Evolutionary conservation across 2,113 vertebrate genomes (phyloP).

Genomic region (Microtus oregoni): DNA sequence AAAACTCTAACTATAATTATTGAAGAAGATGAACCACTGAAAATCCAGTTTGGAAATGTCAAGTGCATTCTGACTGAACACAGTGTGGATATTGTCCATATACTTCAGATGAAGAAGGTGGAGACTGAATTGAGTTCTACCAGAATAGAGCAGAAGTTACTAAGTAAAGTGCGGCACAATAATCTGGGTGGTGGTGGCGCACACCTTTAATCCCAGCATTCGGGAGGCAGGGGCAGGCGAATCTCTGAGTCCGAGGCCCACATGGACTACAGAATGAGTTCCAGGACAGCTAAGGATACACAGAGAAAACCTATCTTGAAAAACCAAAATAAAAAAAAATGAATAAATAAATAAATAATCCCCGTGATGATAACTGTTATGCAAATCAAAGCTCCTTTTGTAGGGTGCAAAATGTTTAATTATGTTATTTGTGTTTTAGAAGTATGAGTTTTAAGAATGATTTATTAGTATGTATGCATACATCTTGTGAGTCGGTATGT

Average conservation of each 20-base stretch:
- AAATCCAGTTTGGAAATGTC: not conserved
- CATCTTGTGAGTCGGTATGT: not conserved
- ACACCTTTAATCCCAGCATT: not conserved
- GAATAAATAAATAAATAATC: not conserved
- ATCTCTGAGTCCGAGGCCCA: not conserved
- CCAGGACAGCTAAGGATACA: not conserved
- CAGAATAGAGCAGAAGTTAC: not conserved
- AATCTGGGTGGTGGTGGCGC: not conserved
- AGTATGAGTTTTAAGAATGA: not conserved
- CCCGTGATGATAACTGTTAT: not conserved
- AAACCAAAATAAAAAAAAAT: not conserved
- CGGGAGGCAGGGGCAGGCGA: not conserved
- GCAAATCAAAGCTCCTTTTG: conserved; percentile 29
- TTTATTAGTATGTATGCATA: not conserved
- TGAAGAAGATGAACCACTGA: not conserved
- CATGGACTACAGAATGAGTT: not conserved
- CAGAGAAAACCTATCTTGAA: not conserved
- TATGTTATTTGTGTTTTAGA: not conserved
- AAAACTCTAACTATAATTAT: conserved; percentile 10
- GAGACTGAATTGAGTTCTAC: not conserved
- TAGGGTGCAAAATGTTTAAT: conserved; percentile 31
- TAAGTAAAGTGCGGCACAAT: not conserved
- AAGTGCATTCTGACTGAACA: not conserved
- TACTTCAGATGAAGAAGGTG: not conserved
- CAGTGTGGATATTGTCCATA: not conserved